Evolutionary conservation across 2,113 vertebrate species (phyloP).

Genomic region (Poeciliopsis retropinna): DNA sequence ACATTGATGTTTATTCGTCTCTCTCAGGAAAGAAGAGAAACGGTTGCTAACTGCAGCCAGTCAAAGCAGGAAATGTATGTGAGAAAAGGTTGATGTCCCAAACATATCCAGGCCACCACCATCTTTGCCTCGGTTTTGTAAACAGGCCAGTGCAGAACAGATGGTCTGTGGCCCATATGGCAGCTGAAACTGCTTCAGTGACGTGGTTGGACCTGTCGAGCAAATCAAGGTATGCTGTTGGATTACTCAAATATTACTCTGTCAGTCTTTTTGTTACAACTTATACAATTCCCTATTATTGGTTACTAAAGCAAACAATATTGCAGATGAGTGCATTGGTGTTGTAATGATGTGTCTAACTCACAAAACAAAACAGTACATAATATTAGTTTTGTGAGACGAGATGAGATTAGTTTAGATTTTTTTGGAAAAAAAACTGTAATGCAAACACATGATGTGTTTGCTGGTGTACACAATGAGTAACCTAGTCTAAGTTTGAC

Average conservation of each 20-base stretch:
- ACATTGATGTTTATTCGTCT: conserved; percentile 78
- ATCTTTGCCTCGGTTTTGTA: conserved; percentile 37
- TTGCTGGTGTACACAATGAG: too few species aligned
- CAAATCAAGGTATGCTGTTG: conserved; percentile 13
- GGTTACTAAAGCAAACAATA: neutral
- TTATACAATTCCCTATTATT: neutral
- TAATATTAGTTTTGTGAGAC: too few species aligned
- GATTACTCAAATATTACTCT: neutral
- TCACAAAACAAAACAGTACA: too few species aligned
- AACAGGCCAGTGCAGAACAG: conserved; percentile 19
- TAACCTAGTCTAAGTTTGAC: too few species aligned
- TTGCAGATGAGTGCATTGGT: too few species aligned
- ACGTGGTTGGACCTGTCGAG: conserved; percentile 5
- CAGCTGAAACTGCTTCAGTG: conserved; percentile 31
- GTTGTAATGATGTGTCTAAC: too few species aligned
- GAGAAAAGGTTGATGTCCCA: conserved; percentile 61
- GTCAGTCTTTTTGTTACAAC: neutral
- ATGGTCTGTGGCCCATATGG: conserved; percentile 4
- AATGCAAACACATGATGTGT: too few species aligned
- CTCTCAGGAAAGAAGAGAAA: conserved; percentile 73
- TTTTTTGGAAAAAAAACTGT: too few species aligned
- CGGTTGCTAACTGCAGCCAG: conserved; percentile 60
- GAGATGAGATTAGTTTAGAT: too few species aligned
- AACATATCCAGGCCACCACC: conserved; percentile 32
- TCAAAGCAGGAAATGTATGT: conserved; percentile 73